These are phyloP conservation scores for Patella pellucida DNA, from an alignment of 2,888 invertebrate genomes.

Conservation along the genomic window DNA sequence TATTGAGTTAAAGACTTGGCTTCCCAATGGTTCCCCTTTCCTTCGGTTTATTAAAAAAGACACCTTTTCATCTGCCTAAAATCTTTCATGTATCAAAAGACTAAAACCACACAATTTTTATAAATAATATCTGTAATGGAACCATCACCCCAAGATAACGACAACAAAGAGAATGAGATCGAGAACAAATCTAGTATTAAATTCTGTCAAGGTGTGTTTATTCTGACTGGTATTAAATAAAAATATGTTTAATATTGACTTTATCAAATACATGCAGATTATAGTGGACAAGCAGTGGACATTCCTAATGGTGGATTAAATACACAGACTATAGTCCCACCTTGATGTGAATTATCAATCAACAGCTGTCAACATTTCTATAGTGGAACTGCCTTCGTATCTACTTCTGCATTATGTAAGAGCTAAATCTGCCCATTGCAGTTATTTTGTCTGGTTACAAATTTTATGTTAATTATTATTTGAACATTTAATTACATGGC, in stretches of 20 bases:
- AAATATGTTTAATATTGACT: conserved; percentile 4
- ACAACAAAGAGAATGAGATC: not conserved
- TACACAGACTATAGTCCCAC: too few species aligned
- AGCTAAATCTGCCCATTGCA: too few species aligned
- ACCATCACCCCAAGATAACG: not conserved
- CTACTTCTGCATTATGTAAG: too few species aligned
- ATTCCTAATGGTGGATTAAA: not conserved
- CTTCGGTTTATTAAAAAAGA: too few species aligned
- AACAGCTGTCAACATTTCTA: too few species aligned
- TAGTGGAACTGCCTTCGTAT: too few species aligned
- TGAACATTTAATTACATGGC: too few species aligned
- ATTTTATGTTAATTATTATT: too few species aligned
- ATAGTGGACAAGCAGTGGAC: conserved; percentile 5
- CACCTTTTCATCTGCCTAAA: too few species aligned
- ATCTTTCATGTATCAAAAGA: not conserved
- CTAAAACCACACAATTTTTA: not conserved
- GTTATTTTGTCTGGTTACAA: too few species aligned
- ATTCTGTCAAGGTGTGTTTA: not conserved
- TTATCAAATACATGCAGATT: not conserved
- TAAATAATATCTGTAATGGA: not conserved
- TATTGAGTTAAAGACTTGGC: too few species aligned
- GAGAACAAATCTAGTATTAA: not conserved
- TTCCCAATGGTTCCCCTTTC: too few species aligned
- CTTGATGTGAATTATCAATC: not conserved
- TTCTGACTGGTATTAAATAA: not conserved